Conservation (phyloP, 1,140 invertebrate species). For the Drosophila ogumai region DNA sequence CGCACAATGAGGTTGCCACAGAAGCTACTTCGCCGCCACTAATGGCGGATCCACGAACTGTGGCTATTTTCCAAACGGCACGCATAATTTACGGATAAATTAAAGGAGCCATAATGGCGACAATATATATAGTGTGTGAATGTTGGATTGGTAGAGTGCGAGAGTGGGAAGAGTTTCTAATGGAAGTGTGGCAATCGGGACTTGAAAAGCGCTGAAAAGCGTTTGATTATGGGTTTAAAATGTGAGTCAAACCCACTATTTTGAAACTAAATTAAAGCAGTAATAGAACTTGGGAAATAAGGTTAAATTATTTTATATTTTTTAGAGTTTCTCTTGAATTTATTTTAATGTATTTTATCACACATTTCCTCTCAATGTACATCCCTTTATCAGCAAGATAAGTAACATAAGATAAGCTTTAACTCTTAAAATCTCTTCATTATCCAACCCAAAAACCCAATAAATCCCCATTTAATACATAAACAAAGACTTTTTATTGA, state of each 20-base stretch:
- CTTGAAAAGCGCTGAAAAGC: neutral
- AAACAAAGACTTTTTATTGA: conserved; percentile 9
- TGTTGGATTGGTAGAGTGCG: neutral
- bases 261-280: no score
- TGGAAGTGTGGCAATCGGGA: neutral
- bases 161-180: no score
- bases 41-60: conserved; percentile 49
- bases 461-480: neutral
- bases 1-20: conserved; percentile 40
- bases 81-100: conserved; percentile 67
- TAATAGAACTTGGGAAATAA: no score
- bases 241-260: no score
- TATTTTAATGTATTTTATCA: no score
- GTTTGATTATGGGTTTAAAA: neutral
- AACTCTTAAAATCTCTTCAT: neutral
- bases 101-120: conserved; percentile 41
- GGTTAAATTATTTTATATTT: no score
- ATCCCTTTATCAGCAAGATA: neutral
- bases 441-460: no score
- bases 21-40: conserved; percentile 35
- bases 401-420: neutral
- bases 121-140: conserved; percentile 17
- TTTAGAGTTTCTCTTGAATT: no score
- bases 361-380: no score
- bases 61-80: conserved; percentile 64